Conservation (phyloP, 2,797 vertebrate species). For the Harpagifer antarcticus region DNA sequence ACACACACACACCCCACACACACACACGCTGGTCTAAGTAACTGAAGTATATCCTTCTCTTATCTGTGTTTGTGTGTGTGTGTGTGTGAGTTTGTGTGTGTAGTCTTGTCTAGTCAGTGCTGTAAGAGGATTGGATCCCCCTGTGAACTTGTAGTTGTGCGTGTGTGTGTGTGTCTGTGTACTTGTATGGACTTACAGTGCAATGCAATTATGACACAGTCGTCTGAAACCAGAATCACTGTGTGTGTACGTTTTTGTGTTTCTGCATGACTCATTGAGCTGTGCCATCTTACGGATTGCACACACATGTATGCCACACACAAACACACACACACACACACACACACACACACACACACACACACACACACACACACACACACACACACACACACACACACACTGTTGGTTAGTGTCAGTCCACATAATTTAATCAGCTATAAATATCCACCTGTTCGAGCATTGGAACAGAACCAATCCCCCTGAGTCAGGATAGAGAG, state of each 20-base stretch:
- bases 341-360: slow-evolving; percentile 20
- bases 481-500: slow-evolving; percentile 18
- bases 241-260: slow-evolving; percentile 1
- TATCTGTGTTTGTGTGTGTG: slow-evolving; percentile 9
- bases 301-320: not conserved
- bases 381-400: slow-evolving; percentile 29
- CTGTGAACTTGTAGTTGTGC: slow-evolving; percentile 16
- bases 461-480: slow-evolving; percentile 64
- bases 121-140: slow-evolving; percentile 71
- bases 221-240: not conserved
- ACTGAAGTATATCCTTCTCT: not conserved
- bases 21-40: not conserved
- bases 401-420: slow-evolving; percentile 32
- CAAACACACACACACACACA: not conserved
- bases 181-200: not conserved
- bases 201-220: slow-evolving; percentile 14
- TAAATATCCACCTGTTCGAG: slow-evolving; percentile 62
- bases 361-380: slow-evolving; percentile 14
- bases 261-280: slow-evolving; percentile 13
- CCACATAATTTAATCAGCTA: slow-evolving; percentile 72
- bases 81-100: slow-evolving; percentile 12
- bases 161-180: not conserved
- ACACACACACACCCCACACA: too few relatives aligned
- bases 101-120: slow-evolving; percentile 31
- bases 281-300: not conserved